Conservation (phyloP, 2,797 vertebrate species). For the Balearica regulorum region DNA sequence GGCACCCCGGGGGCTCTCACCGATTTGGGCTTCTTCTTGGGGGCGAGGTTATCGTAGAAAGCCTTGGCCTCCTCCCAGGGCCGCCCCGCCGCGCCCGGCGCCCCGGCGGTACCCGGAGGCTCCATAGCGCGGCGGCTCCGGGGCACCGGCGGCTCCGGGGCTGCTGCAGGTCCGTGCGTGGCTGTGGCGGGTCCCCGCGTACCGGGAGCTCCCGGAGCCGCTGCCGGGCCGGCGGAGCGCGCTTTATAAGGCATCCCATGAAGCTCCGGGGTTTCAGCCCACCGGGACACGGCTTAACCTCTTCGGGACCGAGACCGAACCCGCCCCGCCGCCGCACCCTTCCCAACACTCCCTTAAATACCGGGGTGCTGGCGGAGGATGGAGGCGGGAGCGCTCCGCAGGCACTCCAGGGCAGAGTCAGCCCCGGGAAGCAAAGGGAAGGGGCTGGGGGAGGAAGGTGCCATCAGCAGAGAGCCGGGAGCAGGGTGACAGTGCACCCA, state of each 20-base stretch:
- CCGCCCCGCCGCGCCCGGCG: neutral
- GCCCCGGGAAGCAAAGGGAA: neutral
- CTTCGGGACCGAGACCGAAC: neutral
- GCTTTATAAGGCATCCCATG: slow-evolving; percentile 66
- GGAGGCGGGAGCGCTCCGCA: neutral
- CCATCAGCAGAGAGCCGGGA: neutral
- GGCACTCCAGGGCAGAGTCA: neutral
- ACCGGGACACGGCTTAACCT: slow-evolving; percentile 47
- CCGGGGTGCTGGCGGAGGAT: neutral
- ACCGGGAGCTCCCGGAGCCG: neutral
- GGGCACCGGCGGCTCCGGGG: neutral
- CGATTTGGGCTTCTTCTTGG: slow-evolving; percentile 85
- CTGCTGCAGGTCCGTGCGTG: neutral
- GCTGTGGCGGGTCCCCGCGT: neutral
- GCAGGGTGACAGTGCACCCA: neutral
- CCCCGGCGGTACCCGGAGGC: neutral
- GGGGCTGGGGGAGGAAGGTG: neutral
- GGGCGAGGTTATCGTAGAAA: slow-evolving; percentile 74
- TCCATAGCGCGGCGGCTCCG: slow-evolving; percentile 5
- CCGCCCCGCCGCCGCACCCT: neutral
- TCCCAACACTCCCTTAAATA: no score
- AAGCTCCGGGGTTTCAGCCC: slow-evolving; percentile 41
- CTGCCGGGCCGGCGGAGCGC: neutral
- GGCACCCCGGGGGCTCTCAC: slow-evolving; percentile 74
- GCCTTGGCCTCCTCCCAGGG: slow-evolving; percentile 72